Percentiles rank a stretch among this genome's conserved stretches.
Conservation (phyloP, 2,113 vertebrate species). For the Pedionomus torquatus region DNA sequence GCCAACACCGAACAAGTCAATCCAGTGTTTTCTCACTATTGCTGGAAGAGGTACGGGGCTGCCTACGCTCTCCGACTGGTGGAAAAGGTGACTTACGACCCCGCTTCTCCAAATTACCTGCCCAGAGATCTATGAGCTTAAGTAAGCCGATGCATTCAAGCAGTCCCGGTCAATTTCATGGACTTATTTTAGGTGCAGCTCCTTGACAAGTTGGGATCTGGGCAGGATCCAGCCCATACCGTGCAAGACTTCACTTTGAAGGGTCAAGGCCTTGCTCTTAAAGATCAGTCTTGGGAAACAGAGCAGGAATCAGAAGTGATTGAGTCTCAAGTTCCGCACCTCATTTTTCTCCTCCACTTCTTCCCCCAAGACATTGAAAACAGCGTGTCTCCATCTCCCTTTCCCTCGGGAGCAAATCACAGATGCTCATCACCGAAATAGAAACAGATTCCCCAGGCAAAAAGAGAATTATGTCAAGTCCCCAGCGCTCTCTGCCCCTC, state of each 20-base stretch:
- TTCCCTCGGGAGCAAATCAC: not conserved
- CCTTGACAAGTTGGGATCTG: not conserved
- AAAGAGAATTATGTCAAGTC: not conserved
- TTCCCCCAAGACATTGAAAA: not conserved
- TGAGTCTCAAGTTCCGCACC: not conserved
- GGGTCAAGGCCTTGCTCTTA: not conserved
- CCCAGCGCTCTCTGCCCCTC: not conserved
- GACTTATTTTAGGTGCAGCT: not conserved
- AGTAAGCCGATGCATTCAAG: not conserved
- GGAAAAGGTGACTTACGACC: not conserved
- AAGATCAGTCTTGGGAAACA: not conserved
- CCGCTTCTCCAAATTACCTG: not conserved
- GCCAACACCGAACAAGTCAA: not conserved
- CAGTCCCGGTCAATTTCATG: not conserved
- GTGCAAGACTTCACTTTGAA: not conserved
- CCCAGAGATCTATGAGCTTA: not conserved
- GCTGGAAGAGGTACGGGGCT: not conserved
- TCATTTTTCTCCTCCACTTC: not conserved
- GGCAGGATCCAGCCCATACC: not conserved
- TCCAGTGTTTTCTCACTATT: fast-evolving
- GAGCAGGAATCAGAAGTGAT: not conserved
- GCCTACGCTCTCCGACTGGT: not conserved
- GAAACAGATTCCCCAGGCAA: not conserved
- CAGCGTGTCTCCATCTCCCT: not conserved
- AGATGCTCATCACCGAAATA: not conserved